Percentiles rank a stretch among this genome's conserved stretches.
Conservation (phyloP, 2,797 vertebrate genomes). For the Centropyge bicolor region DNA sequence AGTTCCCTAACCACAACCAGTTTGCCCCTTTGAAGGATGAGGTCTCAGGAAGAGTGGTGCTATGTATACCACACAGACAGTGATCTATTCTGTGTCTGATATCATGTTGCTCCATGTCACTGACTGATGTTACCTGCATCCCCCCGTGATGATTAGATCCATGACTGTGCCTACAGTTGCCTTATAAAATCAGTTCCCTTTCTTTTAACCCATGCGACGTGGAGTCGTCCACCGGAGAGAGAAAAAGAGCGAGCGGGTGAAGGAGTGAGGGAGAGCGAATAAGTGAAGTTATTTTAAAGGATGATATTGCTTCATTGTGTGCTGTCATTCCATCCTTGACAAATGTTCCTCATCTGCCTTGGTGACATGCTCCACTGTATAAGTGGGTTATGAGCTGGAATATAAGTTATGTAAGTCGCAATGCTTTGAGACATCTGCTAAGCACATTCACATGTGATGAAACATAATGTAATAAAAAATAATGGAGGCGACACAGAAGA, state of each 20-base stretch:
- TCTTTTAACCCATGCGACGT: conserved; percentile 73
- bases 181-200: conserved; percentile 81
- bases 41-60: conserved; percentile 81
- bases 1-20: conserved; percentile 87
- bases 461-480: conserved; percentile 80
- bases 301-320: conserved; percentile 72
- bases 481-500: conserved; percentile 64
- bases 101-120: conserved; percentile 86
- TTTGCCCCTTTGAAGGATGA: conserved; percentile 85
- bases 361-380: conserved; percentile 74
- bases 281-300: conserved; percentile 74
- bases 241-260: conserved; percentile 24
- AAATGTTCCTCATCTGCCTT: conserved; percentile 78
- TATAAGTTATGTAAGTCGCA: conserved; percentile 78
- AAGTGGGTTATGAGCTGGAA: conserved; percentile 72
- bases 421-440: conserved; percentile 74
- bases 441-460: conserved; percentile 75
- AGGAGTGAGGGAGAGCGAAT: conserved; percentile 43
- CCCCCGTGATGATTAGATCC: conserved; percentile 83
- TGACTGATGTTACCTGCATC: conserved; percentile 85
- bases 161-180: conserved; percentile 80
- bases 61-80: conserved; percentile 82
- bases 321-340: conserved; percentile 76
- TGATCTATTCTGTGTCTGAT: conserved; percentile 83
- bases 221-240: conserved; percentile 35